Evolutionary conservation across 2,797 vertebrate genomes (phyloP).

Genomic region (Jordanella pulchra): DNA sequence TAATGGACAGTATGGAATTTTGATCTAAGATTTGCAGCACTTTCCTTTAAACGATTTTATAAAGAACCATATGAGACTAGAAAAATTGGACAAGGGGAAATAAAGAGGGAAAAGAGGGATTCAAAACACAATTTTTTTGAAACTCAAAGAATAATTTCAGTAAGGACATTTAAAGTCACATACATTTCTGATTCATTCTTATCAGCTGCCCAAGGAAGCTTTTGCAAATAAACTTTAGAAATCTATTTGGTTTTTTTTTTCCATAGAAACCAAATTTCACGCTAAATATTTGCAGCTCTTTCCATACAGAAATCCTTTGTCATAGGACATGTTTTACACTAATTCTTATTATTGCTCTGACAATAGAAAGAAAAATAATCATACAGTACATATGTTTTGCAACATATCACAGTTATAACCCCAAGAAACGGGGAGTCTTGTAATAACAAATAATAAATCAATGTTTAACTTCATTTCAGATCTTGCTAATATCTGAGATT

Average conservation of each 20-base stretch:
- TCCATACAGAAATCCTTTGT: too few relatives aligned
- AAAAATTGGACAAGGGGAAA: conserved; percentile 4
- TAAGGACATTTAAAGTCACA: conserved; percentile 36
- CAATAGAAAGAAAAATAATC: too few relatives aligned
- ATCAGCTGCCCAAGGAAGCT: neutral
- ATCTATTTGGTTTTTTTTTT: neutral
- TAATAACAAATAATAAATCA: too few relatives aligned
- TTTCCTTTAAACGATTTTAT: conserved; percentile 60
- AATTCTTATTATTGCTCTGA: neutral
- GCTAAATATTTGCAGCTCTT: neutral
- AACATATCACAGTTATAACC: too few relatives aligned
- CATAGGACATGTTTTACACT: neutral
- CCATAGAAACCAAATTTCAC: neutral
- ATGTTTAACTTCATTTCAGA: too few relatives aligned
- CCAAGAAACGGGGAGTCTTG: too few relatives aligned
- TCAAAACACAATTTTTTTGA: conserved; percentile 31
- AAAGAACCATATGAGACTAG: conserved; percentile 36
- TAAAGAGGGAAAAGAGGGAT: conserved; percentile 5
- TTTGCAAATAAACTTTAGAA: neutral
- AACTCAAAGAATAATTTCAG: conserved; percentile 16
- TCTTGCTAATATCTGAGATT: too few relatives aligned
- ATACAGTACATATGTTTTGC: too few relatives aligned
- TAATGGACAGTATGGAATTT: conserved; percentile 74
- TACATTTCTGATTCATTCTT: conserved; percentile 40
- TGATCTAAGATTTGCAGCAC: conserved; percentile 72